Base-by-base conservation (phyloP, 2,888 invertebrate species). In the Cantharis nigra region DNA sequence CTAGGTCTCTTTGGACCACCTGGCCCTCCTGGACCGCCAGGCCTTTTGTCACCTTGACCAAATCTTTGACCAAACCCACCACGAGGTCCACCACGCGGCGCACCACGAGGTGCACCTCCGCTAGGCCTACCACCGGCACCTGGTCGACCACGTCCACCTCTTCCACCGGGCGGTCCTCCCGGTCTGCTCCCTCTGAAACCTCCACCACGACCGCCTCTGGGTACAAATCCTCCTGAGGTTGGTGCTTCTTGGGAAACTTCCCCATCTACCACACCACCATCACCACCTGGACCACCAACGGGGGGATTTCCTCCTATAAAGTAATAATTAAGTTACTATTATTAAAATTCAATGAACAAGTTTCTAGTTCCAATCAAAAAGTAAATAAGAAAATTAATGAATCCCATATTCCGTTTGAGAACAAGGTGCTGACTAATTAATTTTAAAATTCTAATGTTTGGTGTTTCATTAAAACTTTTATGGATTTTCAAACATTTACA, bases 111-210 rank as follows among this genome's bases (percentile, higher is more conserved):
- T 30, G 71, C 76, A 18, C 76, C 65, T 20, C 74, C 76, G 65
- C 85, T 84, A 13, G 84, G 84, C 10, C 85, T 85, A 13, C 84
- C 83, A 23, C 79, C 81, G 23, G 82, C 83, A 1, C 83, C 83
- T 11, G 76, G 75, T 30, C 75, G 75, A 16, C 78, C 76, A 14
- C 76, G 49, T 71, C 71, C 72, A 3, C 76, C 76, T 20, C 76
- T 49, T 13, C 72, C 73, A 64, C 84, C 84, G 10, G 83, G 84
- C 9, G 85, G 85, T n/a, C 84, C 83, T 23, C 79, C 81, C 49
- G 82, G 83, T 3, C 73, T 18, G 16, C 71, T 63, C 10, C 75
- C 74, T 70, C 72, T 64, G 69, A 69, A 69, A 13, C 76, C 76
- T 23, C 76, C 72, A 10, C 78, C 80, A 13, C 80, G 74, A 26